Evolutionary conservation across 2,888 invertebrate genomes (phyloP), one percentile per base, ranked within the genome.

Genomic region (Calliopum simillimum): DNA sequence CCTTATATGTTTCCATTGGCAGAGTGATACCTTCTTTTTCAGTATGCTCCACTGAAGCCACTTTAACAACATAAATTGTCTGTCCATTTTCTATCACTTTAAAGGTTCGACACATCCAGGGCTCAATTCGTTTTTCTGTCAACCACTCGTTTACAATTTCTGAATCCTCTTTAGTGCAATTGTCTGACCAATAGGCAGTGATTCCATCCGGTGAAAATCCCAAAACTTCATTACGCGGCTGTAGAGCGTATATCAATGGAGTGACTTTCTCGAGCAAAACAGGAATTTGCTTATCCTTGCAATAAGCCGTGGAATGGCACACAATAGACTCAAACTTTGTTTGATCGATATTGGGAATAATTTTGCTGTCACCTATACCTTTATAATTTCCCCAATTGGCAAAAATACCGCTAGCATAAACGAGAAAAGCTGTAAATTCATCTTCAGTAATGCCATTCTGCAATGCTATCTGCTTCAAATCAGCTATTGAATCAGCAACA

Each of bases 281-380:
- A 74, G 90, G 87, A 2, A 96, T 87, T 53, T 88, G 88, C 44
- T 89, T 86, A 5, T 89, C 86, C 70, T 92, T 88, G 64, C 87
- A 85, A 82, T 90, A 93, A 3, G 93, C 93, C 75, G 89, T 89
- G 4, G 94, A 94, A 1, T 88, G 85, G 77, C 90, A 89, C 0
- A 98, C 85, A 74, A 98, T 89, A 3, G 86, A 82, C 79, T 93
- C 93, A 79, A 98, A 91, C 75, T 93, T 91, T 0, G 90, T 88
- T 82, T 89, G 88, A 0, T 91, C 87, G 33, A 98, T 85, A 81
- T 94, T 94, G 6, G 98, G 98, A 79, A 98, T 90, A 80, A 98
- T 93, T 88, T 98, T 98, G 59, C 93, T 93, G 83, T 98, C 98
- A 2, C 98, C 98, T 88, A 97, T 97, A n/a, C 96, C 94, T 87